These are phyloP conservation scores for Rhynchophorus ferrugineus DNA, from an alignment of 1,140 invertebrate genomes.

Conservation along the genomic window DNA sequence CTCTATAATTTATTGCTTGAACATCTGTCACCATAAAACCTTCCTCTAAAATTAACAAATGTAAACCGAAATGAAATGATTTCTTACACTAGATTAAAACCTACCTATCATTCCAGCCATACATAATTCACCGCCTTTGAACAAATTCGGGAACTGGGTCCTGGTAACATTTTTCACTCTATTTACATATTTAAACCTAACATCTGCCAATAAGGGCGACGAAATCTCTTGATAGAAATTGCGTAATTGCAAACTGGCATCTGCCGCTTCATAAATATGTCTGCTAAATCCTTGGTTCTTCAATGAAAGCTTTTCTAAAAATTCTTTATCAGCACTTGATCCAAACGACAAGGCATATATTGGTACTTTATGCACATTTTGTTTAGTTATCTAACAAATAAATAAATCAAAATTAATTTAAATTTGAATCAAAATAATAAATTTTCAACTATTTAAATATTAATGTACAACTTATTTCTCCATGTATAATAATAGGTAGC, in stretches of 20 bases:
- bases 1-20: slow-evolving; percentile 18
- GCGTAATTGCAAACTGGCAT: slow-evolving; percentile 60
- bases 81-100: too few relatives aligned
- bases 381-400: slow-evolving; percentile 24
- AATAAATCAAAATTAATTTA: background rate
- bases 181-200: slow-evolving; percentile 56
- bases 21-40: slow-evolving; percentile 7
- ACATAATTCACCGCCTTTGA: slow-evolving; percentile 51
- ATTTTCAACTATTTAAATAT: too few relatives aligned
- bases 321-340: slow-evolving; percentile 56
- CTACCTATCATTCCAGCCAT: slow-evolving; percentile 44
- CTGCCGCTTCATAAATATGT: slow-evolving; percentile 65
- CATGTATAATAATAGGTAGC: too few relatives aligned
- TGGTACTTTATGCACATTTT: slow-evolving; percentile 35
- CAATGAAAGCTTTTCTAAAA: slow-evolving; percentile 56
- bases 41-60: background rate
- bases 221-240: slow-evolving; percentile 67
- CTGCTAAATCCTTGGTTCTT: slow-evolving; percentile 61
- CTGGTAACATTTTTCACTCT: slow-evolving; percentile 48
- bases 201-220: slow-evolving; percentile 59
- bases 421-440: too few relatives aligned
- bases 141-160: slow-evolving; percentile 48
- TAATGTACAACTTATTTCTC: too few relatives aligned
- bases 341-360: slow-evolving; percentile 69
- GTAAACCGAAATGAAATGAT: too few relatives aligned